Evolutionary conservation across 2,113 vertebrate species (phyloP).

Genomic region (Lates calcarifer): DNA sequence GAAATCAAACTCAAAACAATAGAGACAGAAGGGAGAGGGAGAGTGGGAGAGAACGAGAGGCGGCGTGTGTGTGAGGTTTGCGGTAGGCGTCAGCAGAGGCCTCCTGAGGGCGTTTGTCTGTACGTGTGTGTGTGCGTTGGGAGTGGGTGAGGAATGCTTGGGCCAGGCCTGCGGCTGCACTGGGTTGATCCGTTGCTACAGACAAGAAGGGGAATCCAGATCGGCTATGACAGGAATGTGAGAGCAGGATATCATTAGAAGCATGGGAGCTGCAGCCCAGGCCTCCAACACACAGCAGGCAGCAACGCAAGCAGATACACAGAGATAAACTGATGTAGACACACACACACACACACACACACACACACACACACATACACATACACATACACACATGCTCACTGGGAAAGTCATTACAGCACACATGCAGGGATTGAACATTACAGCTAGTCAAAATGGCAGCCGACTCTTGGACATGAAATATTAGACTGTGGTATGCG

Average conservation of each 20-base stretch:
- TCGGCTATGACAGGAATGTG: conserved; percentile 78
- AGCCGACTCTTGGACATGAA: conserved; percentile 33
- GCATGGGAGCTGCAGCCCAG: conserved; percentile 57
- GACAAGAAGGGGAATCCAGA: conserved; percentile 76
- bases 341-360: conserved; percentile 21
- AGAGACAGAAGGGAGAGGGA: conserved; percentile 50
- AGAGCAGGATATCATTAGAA: conserved; percentile 81
- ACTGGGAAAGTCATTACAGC: conserved; percentile 29
- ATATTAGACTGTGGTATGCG: conserved; percentile 35
- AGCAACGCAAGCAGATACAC: conserved; percentile 48
- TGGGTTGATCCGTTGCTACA: conserved; percentile 65
- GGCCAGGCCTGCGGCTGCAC: conserved; percentile 63
- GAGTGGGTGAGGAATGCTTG: conserved; percentile 74
- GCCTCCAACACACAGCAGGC: conserved; percentile 67
- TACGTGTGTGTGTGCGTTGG: conserved; percentile 33
- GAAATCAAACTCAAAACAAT: conserved; percentile 66
- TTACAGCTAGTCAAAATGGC: conserved; percentile 42
- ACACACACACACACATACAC: conserved; percentile 28
- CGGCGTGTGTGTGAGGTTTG: conserved; percentile 49
- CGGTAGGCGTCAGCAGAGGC: conserved; percentile 48
- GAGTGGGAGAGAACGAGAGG: conserved; percentile 52
- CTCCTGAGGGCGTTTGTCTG: conserved; percentile 48
- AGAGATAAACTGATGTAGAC: conserved; percentile 25
- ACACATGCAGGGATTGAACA: conserved; percentile 3
- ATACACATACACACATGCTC: conserved; percentile 29